Conservation (phyloP, 2,113 vertebrate genomes). For the Xerus inauris region DNA sequence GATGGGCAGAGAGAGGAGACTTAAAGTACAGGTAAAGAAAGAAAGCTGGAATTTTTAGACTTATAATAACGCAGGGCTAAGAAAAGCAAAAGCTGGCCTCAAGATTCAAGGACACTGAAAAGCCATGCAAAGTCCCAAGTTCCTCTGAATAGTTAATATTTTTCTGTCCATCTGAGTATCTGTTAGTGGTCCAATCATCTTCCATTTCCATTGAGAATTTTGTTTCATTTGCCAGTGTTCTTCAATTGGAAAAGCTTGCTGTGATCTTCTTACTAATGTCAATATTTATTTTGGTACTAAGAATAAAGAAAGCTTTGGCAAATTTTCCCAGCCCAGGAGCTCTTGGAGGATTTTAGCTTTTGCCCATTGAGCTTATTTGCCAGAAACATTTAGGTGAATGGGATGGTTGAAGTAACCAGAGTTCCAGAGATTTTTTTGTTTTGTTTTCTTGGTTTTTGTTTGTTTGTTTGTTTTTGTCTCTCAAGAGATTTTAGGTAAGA, state of each 20-base stretch:
- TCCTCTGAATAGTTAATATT: neutral
- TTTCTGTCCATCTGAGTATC: neutral
- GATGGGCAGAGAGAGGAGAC: neutral
- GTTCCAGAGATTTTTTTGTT: too few species aligned
- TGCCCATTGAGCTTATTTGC: neutral
- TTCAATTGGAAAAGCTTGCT: neutral
- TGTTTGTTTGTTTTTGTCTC: neutral
- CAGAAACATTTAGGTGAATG: neutral
- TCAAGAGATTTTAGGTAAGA: neutral
- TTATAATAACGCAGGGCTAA: neutral
- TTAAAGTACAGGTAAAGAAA: neutral
- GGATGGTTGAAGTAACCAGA: neutral
- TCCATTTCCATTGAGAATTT: conserved; percentile 12
- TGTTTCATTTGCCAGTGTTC: neutral
- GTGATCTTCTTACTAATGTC: neutral
- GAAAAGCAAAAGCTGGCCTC: neutral
- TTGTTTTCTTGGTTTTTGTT: too few species aligned
- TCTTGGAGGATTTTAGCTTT: neutral
- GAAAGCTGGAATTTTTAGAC: neutral
- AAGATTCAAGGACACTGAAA: neutral
- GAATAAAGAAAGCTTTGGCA: conserved; percentile 40
- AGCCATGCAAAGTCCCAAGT: neutral
- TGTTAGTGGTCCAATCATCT: neutral
- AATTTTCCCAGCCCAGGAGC: conserved; percentile 10
- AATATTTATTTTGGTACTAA: conserved; percentile 33